Base-by-base conservation (phyloP, 2,888 invertebrate genomes). In the Spilosoma lubricipeda region DNA sequence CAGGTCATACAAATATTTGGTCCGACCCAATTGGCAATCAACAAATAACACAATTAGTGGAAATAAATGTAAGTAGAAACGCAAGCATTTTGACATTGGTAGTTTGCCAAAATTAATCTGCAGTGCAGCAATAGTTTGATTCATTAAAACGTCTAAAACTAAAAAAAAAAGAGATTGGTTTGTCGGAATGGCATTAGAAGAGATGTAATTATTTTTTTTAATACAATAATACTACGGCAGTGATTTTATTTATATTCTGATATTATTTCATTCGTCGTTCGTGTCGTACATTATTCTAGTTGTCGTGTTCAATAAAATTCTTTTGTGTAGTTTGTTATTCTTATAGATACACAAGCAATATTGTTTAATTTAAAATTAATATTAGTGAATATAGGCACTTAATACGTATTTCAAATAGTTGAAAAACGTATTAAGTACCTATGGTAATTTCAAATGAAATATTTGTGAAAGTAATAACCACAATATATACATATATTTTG, bases 101-200 rank as follows among this genome's bases (percentile, higher is more conserved):
- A 30, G 42, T 39, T 42, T 42, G 63, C 70, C 63, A 70, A 5
- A 48, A 48, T 48, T 48, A 20, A 59, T 42, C 52, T 70, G 39
- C 48, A 18, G 59, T 70, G 59, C 39, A 59, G 36, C 30, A 11
- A 42, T 30, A 45, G 23, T 20, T 30, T 45, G 7, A 70, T 63
- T 70, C 13, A 70, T 70, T 23, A 45, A 42, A 59, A 20, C 39
- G 48, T 48, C 13, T 42, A 42, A 70, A 56, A 5, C 33, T 36
- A 68, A 39, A 63, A 8, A 5, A 30, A 15, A 4, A 15, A 5
- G 30, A 59, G 15, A 59, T 13, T 59, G 59, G 59, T 59, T 59
- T 59, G 27, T 4, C 59, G 15, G 3, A 5, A 30, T 27, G 3
- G 13, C 30, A 27, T 59, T 27, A 30, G 59, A 27, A 59, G 59